These are phyloP conservation scores for Parazoanthus atlanticus DNA, from an alignment of 92 coral and sea anemone genomes.

Conservation along the genomic window DNA sequence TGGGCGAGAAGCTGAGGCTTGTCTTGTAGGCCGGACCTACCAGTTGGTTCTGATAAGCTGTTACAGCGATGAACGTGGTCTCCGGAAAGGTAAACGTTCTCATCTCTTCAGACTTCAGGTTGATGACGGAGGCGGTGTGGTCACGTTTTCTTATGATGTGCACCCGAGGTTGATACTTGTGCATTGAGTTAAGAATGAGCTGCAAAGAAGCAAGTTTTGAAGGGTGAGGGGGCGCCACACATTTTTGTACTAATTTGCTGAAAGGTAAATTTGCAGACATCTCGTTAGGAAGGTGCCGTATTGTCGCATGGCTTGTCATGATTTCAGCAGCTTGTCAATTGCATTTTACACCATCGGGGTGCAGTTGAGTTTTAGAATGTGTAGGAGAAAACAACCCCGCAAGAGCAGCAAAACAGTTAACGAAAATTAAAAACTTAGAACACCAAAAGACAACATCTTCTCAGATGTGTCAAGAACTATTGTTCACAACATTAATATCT, in stretches of 20 bases:
- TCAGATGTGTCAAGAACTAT: background rate
- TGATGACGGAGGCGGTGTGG: constrained; percentile 90
- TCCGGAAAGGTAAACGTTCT: constrained; percentile 82
- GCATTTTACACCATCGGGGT: constrained; percentile 22
- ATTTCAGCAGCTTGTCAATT: constrained; percentile 46
- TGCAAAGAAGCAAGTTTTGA: constrained; percentile 39
- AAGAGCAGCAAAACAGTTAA: background rate
- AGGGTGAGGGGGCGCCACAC: background rate
- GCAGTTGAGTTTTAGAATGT: background rate
- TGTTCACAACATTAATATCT: background rate
- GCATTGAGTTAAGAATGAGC: constrained; percentile 96
- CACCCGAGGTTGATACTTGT: constrained; percentile 92
- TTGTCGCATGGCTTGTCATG: constrained; percentile 43
- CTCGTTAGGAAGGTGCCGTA: constrained; percentile 50
- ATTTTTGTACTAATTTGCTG: constrained; percentile 47
- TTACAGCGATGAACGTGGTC: constrained; percentile 93
- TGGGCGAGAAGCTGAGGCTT: constrained; percentile 1
- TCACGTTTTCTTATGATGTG: constrained; percentile 90
- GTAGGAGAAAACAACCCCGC: background rate
- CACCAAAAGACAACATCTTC: background rate
- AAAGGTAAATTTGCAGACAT: constrained; percentile 49
- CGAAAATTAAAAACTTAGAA: background rate
- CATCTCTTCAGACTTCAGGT: constrained; percentile 89
- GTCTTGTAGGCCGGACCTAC: constrained; percentile 56
- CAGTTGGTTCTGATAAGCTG: constrained; percentile 97